Evolutionary conservation across 2,888 invertebrate species (phyloP).

Genomic region (Megalurothrips usitatus): DNA sequence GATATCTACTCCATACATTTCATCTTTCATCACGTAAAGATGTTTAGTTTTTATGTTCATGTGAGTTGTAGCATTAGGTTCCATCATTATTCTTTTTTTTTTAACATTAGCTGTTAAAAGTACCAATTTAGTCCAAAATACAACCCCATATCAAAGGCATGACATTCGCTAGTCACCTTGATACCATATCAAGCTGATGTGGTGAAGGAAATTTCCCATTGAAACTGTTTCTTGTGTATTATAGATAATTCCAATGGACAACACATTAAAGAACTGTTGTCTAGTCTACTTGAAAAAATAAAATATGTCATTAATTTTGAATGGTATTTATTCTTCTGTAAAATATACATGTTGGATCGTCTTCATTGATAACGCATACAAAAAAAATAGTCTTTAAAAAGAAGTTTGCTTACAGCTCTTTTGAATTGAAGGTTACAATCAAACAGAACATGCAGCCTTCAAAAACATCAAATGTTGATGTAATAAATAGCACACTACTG

Average conservation of each 20-base stretch:
- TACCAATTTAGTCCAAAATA: background rate
- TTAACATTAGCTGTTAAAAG: too few relatives aligned
- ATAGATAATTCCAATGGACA: background rate
- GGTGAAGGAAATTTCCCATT: background rate
- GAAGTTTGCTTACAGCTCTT: background rate
- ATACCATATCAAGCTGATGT: background rate
- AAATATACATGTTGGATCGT: constrained; percentile 14
- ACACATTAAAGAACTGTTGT: background rate
- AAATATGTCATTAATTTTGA: background rate
- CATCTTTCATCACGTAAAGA: background rate
- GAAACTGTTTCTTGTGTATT: background rate
- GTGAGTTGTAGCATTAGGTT: background rate
- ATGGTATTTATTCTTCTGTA: background rate
- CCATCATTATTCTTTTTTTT: background rate
- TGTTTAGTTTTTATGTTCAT: background rate
- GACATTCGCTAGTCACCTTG: background rate
- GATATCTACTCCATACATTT: background rate
- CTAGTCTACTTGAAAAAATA: background rate
- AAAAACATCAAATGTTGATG: background rate
- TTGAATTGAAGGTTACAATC: background rate
- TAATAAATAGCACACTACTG: background rate
- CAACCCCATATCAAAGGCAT: background rate
- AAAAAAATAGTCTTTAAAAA: background rate
- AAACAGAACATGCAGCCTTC: background rate
- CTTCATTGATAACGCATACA: background rate